A percentile compares a stretch with the other conserved stretches of the same genome.
These are phyloP conservation scores for Folsomia manolachei DNA, from an alignment of 2,888 invertebrate species.

Conservation along the genomic window DNA sequence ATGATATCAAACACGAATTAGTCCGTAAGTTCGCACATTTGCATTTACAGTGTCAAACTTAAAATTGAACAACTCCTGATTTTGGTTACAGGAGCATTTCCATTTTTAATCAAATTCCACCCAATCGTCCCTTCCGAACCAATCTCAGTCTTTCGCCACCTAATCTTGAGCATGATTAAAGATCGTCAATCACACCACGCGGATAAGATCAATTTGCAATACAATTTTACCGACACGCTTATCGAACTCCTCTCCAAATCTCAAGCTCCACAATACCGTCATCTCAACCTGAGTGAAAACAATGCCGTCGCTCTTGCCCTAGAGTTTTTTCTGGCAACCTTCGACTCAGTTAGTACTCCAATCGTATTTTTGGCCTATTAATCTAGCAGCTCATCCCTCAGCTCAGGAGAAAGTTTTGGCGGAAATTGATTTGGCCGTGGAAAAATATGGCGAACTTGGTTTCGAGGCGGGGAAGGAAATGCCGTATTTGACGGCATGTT, in stretches of 20 bases:
- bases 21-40: neutral
- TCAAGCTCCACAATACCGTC: constrained; percentile 13
- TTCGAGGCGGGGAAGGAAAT: constrained; percentile 23
- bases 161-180: neutral
- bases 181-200: neutral
- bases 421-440: constrained; percentile 13
- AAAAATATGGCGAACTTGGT: constrained; percentile 9
- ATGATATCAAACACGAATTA: constrained; percentile 12
- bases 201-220: neutral
- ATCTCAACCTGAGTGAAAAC: constrained; percentile 7
- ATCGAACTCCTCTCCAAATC: constrained; percentile 5
- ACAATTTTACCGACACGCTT: constrained; percentile 11
- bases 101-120: constrained; percentile 19
- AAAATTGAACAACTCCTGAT: no score
- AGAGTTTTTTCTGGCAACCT: constrained; percentile 24
- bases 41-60: no score
- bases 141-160: neutral
- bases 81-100: constrained; percentile 23
- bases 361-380: constrained; percentile 23
- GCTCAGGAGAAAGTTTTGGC: constrained; percentile 15
- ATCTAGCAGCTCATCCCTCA: constrained; percentile 11
- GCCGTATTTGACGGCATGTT: constrained; percentile 21
- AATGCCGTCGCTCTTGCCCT: constrained; percentile 15
- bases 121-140: constrained; percentile 19
- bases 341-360: constrained; percentile 23